Evolutionary conservation across 2,797 vertebrate genomes (phyloP), one percentile per base, ranked within the genome.

Genomic region (Intellagama lesueurii): DNA sequence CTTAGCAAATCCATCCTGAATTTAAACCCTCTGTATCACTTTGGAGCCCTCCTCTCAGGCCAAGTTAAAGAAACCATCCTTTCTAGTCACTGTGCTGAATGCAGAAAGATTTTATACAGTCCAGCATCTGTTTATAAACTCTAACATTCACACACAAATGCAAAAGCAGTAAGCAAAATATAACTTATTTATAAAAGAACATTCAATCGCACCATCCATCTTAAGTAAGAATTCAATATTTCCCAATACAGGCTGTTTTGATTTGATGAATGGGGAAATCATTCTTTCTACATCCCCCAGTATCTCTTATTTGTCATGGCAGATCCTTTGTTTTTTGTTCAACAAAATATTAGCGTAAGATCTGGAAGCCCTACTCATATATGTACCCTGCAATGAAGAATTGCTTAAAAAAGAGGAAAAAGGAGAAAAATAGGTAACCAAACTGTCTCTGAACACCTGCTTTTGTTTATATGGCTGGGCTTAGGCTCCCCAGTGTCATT

Each of bases 191-290:
- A 89, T 94, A 94, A 96, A 95, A 94, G 88, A 90, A 93, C 85
- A 84, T 88, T 93, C 87, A 93, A 89, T 76, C 22, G 8, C 83
- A 88, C 85, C 88, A 94, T 95, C 91, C 88, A 89, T 95, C 92
- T 94, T 94, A 90, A 95, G 87, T 92, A 94, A 95, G 95, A 96
- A 94, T 40, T 92, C 92, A 95, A 12, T 95, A 93, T 93, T 95
- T 95, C 87, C 85, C 47, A 5, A 78, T 35, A 16, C 5, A 28
- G 87, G 64, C 72, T 26, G 5, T 90, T 91, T 88, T 88, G 92
- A 87, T 93, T 87, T 95, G 95, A 94, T 91, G 92, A 96, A 94
- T 90, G 84, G 83, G 84, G 84, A 93, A 92, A 93, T 88, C 24
- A 89, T 91, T 49, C 28, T 40, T 93, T 87, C 87, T 24, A 72